phyloP scores from a whole-genome alignment of 2,888 invertebrate genomes.

The Mesoligia furuncula region DNA sequence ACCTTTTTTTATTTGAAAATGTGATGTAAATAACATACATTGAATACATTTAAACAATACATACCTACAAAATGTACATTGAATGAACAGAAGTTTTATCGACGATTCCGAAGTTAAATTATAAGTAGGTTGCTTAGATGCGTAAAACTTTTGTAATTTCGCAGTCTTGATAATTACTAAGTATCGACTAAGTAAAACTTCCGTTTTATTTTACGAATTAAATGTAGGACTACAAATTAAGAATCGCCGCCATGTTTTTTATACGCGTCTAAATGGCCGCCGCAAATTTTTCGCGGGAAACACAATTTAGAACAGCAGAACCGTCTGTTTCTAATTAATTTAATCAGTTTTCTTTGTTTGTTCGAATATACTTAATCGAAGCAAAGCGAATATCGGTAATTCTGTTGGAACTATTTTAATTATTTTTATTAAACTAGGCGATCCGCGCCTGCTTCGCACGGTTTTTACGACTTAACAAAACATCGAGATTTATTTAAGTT shows the following conservation, averaged over 20 bases:
- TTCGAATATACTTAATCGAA: conserved; percentile 14
- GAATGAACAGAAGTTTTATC: not conserved
- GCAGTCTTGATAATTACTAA: conserved; percentile 4
- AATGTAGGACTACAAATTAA: conserved; percentile 67
- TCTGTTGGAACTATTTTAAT: not conserved
- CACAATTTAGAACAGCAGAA: conserved; percentile 42
- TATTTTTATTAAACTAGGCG: not conserved
- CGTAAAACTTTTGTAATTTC: not conserved
- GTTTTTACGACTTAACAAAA: not conserved
- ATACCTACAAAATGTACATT: not conserved
- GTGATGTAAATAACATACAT: not conserved
- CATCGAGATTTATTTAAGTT: not conserved
- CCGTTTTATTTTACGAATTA: conserved; percentile 51
- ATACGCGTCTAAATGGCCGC: conserved; percentile 70
- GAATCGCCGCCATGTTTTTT: conserved; percentile 74
- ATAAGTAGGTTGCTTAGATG: not conserved
- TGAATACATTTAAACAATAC: too few relatives aligned
- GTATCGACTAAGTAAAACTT: not conserved
- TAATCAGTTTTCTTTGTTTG: conserved; percentile 33
- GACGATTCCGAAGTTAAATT: not conserved
- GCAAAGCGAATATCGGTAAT: not conserved
- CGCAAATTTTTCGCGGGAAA: conserved; percentile 68
- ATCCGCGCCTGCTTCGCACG: not conserved
- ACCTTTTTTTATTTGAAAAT: not conserved
- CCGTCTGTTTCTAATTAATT: conserved; percentile 41